Conservation (phyloP, 37 sponge, comb jelly and placozoan species). For the Amphimedon queenslandica region DNA sequence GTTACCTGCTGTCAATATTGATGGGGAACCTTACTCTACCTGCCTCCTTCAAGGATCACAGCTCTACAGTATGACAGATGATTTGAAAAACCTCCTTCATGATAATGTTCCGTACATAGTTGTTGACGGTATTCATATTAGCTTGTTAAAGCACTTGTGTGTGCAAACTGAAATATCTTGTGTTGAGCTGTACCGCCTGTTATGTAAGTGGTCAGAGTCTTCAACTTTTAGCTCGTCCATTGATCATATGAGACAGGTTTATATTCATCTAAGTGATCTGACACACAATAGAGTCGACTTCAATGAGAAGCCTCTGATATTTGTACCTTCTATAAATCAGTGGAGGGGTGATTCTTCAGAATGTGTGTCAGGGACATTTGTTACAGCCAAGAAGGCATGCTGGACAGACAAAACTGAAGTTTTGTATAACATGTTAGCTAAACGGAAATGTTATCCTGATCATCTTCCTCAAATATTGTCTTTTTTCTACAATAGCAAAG, state of each 20-base stretch:
- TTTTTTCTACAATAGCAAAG: background rate
- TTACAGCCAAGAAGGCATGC: conserved; percentile 26
- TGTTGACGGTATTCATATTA: conserved; percentile 1
- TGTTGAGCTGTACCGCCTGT: conserved; percentile 3
- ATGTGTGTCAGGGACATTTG: conserved; percentile 13
- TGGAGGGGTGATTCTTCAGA: background rate
- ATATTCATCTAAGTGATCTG: conserved; percentile 1
- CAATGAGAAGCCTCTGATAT: conserved; percentile 11
- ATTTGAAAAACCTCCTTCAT: conserved; percentile 12
- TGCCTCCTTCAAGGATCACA: conserved; percentile 7
- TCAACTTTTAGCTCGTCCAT: conserved; percentile 28
- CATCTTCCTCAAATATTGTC: conserved; percentile 24
- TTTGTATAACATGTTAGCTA: conserved; percentile 23
- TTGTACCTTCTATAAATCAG: conserved; percentile 26
- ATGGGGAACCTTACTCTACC: background rate
- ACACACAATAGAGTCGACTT: background rate
- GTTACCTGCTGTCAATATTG: conserved; percentile 20
- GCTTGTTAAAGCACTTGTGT: conserved; percentile 13
- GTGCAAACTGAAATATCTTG: background rate
- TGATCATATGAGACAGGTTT: conserved; percentile 42
- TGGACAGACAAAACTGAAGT: conserved; percentile 38
- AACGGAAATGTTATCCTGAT: background rate
- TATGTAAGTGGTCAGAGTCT: conserved; percentile 25
- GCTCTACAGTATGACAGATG: conserved; percentile 2
- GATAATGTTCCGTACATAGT: conserved; percentile 39